These are phyloP conservation scores for Cyrtorhinus lividipennis DNA, from an alignment of 1,140 invertebrate species.

Conservation along the genomic window DNA sequence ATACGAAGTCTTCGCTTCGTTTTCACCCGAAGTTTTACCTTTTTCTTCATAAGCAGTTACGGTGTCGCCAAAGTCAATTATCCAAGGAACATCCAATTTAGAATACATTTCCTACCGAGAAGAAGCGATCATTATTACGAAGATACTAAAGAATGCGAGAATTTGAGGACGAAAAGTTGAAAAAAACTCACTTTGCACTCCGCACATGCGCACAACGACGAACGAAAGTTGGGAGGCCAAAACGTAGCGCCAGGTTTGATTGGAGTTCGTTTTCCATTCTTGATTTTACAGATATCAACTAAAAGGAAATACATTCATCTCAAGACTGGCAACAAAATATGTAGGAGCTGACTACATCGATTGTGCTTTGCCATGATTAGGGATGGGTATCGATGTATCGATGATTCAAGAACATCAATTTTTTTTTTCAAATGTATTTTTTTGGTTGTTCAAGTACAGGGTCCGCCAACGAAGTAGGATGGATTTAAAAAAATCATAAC, in stretches of 20 bases:
- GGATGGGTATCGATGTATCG: no score
- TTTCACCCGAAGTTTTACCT: conserved; percentile 36
- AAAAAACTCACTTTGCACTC: conserved; percentile 30
- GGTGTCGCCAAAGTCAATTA: conserved; percentile 70
- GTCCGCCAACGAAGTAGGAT: no score
- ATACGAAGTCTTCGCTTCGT: conserved; percentile 35
- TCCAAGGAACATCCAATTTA: conserved; percentile 47
- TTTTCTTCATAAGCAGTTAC: conserved; percentile 74
- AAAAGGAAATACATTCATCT: no score
- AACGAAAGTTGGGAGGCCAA: conserved; percentile 34
- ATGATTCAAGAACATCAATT: no score
- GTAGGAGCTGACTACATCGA: no score
- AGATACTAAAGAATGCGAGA: conserved; percentile 15
- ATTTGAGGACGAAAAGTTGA: neutral
- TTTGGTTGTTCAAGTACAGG: no score
- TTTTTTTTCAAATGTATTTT: no score
- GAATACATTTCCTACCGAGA: conserved; percentile 44
- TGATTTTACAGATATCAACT: neutral
- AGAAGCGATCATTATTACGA: neutral
- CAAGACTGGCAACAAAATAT: no score
- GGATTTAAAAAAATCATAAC: no score
- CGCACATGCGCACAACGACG: conserved; percentile 34
- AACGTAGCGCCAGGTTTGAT: conserved; percentile 28
- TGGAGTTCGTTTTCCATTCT: neutral
- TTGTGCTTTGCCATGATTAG: no score